Base-by-base conservation (phyloP, 2,113 vertebrate species). In the Spermophilus dauricus region DNA sequence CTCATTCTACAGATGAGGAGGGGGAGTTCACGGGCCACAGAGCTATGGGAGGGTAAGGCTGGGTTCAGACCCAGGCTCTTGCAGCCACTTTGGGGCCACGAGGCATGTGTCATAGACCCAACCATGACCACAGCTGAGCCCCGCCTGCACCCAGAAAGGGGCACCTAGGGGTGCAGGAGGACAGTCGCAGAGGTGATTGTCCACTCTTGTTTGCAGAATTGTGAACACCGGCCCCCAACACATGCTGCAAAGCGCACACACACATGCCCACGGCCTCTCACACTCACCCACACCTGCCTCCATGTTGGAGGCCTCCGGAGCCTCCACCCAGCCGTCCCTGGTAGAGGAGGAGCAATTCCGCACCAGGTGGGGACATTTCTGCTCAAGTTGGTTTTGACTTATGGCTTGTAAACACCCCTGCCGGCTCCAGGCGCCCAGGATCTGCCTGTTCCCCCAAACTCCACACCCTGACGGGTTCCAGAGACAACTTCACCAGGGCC, bases 381-480 rank as follows among this genome's bases (percentile, higher is more conserved):
- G 82, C 92, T 94, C 86, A 11, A 48, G 11, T 34, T 53, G 6
- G 0, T 1, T 73, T 32, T 0, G 10, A 77, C 75, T 58, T 78
- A 95, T 6, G n/a, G 45, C 58, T 86, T 89, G 63, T 53, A 80
- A 89, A 86, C 28, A 65, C 81, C 4, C 14, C 18, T 42, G 18
- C 45, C 8, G n/a, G 45, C 51, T 89, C 45, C 70, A 80, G 96
- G 89, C 72, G 37, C 65, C 16, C 95, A 51, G 95, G 81, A 58
- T 83, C 26, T 32, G 51, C 16, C 0, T 0, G 20, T 77, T 97
- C 97, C 95, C 73, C 90, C 89, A 76, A 86, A 86, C 69, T 81
- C 85, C 85, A 53, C 42, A 69, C 0, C 0, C 22, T 93, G 14
- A 0, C 6, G 89, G 53, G 18, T 84, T 95, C 95, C 30, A 14